Evolutionary conservation across 2,113 vertebrate genomes (phyloP).

Genomic region (Oreochromis spilurus): DNA sequence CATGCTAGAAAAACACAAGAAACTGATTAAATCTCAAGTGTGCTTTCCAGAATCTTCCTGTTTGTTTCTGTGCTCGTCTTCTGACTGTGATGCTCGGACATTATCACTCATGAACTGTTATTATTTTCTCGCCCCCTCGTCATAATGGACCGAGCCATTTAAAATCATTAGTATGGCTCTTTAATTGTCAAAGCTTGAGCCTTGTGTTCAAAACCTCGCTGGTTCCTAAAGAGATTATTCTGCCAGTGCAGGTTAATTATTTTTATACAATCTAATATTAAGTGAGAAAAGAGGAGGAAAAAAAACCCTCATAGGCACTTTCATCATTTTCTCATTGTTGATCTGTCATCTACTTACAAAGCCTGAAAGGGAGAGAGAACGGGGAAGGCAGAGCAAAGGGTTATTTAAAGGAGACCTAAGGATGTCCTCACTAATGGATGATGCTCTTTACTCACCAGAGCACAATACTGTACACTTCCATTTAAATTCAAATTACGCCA

Average conservation of each 20-base stretch:
- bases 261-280: slow-evolving; percentile 15
- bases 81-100: background rate
- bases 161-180: background rate
- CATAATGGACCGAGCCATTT: background rate
- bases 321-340: slow-evolving; percentile 48
- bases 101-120: background rate
- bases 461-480: slow-evolving; percentile 58
- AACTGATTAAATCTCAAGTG: background rate
- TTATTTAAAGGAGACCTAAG: slow-evolving; percentile 54
- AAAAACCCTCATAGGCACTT: slow-evolving; percentile 15
- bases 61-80: background rate
- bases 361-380: background rate
- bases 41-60: background rate
- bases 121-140: background rate
- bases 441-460: slow-evolving; percentile 49
- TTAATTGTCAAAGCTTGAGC: background rate
- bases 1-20: background rate
- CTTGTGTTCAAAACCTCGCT: background rate
- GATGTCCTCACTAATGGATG: slow-evolving; percentile 57
- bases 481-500: slow-evolving; percentile 60
- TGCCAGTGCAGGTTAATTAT: slow-evolving; percentile 24
- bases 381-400: slow-evolving; percentile 1
- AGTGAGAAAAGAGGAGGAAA: background rate
- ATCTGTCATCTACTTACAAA: slow-evolving; percentile 44
- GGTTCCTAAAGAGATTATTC: slow-evolving; percentile 1